A percentile compares a stretch with the other conserved stretches of the same genome.
Conservation (phyloP, 2,797 vertebrate genomes). For the Chaetodon trifasciatus region DNA sequence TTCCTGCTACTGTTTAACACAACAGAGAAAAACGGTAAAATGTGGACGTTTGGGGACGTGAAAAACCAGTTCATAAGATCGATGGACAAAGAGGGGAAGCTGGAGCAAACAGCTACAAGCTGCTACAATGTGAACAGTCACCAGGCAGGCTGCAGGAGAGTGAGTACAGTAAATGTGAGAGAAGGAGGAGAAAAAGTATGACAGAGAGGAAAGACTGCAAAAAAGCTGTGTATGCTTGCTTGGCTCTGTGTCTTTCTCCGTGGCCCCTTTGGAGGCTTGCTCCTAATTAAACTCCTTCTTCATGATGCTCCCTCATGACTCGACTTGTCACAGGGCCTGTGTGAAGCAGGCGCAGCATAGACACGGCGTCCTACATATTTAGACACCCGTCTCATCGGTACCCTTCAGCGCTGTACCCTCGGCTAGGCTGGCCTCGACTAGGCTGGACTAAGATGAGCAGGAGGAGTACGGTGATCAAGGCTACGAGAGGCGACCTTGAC, state of each 20-base stretch:
- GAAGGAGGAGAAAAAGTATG: constrained; percentile 45
- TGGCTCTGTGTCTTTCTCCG: constrained; percentile 78
- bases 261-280: constrained; percentile 85
- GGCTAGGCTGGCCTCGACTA: constrained; percentile 62
- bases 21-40: constrained; percentile 29
- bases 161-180: constrained; percentile 37
- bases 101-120: constrained; percentile 11
- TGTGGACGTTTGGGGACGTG: constrained; percentile 4
- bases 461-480: constrained; percentile 31
- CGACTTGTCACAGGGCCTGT: constrained; percentile 83
- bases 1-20: constrained; percentile 31
- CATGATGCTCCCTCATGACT: constrained; percentile 86
- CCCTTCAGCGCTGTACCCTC: constrained; percentile 72
- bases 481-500: constrained; percentile 20
- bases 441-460: constrained; percentile 32
- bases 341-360: constrained; percentile 83
- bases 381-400: constrained; percentile 79
- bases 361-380: constrained; percentile 87
- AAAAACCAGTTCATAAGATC: constrained; percentile 18
- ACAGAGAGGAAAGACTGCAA: constrained; percentile 59
- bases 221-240: constrained; percentile 74
- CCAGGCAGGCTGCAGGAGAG: not conserved
- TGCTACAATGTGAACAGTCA: constrained; percentile 13
- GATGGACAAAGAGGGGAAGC: not conserved
- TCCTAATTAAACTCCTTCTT: constrained; percentile 89